phyloP scores from a whole-genome alignment of 2,113 vertebrate genomes.

The Phrynosoma platyrhinos region DNA sequence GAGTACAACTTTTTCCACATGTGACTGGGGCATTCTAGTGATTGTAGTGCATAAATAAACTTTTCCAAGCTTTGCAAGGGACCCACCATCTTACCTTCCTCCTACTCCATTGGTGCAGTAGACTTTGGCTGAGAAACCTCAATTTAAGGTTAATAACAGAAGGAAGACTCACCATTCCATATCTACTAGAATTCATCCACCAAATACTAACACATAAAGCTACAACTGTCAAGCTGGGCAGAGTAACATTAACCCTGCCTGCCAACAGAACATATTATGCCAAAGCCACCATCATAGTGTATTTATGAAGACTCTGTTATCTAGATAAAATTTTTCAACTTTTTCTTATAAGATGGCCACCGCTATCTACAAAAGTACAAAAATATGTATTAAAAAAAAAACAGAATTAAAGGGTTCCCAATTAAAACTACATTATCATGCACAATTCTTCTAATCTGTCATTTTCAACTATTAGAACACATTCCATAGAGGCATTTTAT shows the following conservation, averaged over 20 bases:
- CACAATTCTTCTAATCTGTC: no score
- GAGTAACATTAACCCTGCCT: background rate
- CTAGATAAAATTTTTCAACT: no score
- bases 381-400: no score
- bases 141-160: background rate
- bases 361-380: no score
- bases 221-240: background rate
- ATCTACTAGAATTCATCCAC: background rate
- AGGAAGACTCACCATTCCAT: background rate
- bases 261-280: background rate
- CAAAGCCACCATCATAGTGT: background rate
- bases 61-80: no score
- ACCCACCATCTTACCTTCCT: background rate
- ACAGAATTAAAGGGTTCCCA: no score
- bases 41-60: background rate
- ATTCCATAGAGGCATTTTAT: no score
- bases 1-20: background rate
- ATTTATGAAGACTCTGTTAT: background rate
- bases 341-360: no score
- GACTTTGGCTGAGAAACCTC: background rate
- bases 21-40: no score
- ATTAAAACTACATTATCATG: no score
- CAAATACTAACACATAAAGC: background rate
- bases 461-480: no score
- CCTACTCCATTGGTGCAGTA: background rate